Evolutionary conservation across 2,797 vertebrate species (phyloP).

Genomic region (Carduelis carduelis): DNA sequence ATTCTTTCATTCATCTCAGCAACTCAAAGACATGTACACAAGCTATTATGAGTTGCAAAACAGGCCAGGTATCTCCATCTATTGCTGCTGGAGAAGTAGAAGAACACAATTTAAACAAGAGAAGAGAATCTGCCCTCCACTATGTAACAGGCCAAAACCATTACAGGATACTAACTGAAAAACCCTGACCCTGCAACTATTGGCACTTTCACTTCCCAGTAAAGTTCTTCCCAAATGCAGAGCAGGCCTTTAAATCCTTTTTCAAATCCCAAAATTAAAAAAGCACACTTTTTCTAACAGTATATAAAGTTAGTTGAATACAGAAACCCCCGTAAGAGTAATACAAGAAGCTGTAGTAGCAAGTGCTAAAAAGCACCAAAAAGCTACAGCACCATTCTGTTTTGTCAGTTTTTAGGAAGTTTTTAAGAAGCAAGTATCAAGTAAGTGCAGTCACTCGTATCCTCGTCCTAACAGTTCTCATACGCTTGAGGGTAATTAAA

Average conservation of each 20-base stretch:
- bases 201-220: background rate
- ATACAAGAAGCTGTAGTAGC: background rate
- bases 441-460: background rate
- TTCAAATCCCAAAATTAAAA: background rate
- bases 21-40: background rate
- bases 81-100: background rate
- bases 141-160: background rate
- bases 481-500: background rate
- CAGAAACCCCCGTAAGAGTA: background rate
- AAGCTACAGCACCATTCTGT: background rate
- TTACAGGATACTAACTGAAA: background rate
- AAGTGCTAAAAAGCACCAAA: background rate
- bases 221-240: background rate
- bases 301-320: background rate
- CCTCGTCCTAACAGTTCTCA: background rate
- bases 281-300: background rate
- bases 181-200: background rate
- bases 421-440: background rate
- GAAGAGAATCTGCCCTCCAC: background rate
- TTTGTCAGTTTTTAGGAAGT: background rate
- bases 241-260: background rate
- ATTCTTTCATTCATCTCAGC: background rate
- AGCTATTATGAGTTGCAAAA: background rate
- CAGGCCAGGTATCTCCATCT: background rate
- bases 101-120: background rate